Base-by-base conservation (phyloP, 2,113 vertebrate species). In the Hystrix brachyura region DNA sequence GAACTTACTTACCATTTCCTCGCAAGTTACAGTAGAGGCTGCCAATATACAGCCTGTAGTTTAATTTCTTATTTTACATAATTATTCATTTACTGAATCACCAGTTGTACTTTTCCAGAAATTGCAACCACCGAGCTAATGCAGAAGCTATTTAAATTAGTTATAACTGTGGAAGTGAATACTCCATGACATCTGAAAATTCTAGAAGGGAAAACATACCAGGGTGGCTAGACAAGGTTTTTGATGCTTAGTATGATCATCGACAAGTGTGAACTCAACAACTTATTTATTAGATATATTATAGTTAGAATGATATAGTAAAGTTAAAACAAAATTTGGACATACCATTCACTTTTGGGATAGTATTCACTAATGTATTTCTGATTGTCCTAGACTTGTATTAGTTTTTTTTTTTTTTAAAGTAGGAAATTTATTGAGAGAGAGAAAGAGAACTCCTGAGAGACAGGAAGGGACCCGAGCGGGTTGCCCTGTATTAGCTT, bases 121-220 rank as follows among this genome's bases (percentile, higher is more conserved):
- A 83, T 82, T 85, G 27, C 9, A 89, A 55, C 38, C 14, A 59
- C 7, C 29, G 32, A 46, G 21, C 86, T 91, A 91, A 51, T 4
- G 18, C 29, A 74, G 46, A 90, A 95, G 81, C 38, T 80, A 62
- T 59, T 59, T 32, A 94, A 87, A 94, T 96, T 51, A 95, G 72
- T 93, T 87, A 72, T 27, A 71, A 92, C 15, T 43, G 82, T 38
- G 71, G 85, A 95, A 59, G 87, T 59, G 43, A 94, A 65, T 69
- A 92, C 15, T 67, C 0, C 0, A 95, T 90, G 48, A 64, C 25
- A 74, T 79, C 85, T 92, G 76, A 67, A 96, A 95, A 96, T 94
- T 90, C n/a, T 65, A 71, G 64, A 10, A n/a, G 34, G 57, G 12
- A 92, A 84, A 88, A 25, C 9, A 69, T 34, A 64, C 34, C 46